These are phyloP conservation scores for Muscicapa adusta DNA, from an alignment of 2,113 vertebrate species.

Conservation along the genomic window DNA sequence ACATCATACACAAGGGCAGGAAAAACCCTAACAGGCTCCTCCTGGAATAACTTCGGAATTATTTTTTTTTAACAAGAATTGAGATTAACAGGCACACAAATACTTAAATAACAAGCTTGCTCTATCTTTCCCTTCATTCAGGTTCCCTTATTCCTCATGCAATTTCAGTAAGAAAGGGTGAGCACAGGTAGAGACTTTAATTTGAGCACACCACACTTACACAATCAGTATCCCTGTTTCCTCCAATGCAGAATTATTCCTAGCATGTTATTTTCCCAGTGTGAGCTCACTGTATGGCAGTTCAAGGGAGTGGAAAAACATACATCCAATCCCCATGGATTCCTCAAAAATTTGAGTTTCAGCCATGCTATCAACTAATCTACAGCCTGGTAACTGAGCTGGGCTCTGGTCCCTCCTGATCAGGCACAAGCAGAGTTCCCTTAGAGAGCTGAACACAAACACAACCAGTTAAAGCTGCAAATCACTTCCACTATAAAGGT, in stretches of 20 bases:
- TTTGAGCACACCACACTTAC: not conserved
- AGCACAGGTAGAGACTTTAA: not conserved
- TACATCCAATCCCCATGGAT: rapidly evolving
- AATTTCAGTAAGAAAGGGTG: not conserved
- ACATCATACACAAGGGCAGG: not conserved
- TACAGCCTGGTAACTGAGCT: not conserved
- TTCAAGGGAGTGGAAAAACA: not conserved
- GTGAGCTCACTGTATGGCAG: not conserved
- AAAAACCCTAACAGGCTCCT: not conserved
- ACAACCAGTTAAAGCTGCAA: not conserved
- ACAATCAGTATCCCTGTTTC: not conserved
- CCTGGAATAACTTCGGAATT: not conserved
- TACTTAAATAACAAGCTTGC: not conserved
- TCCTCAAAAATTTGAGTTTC: not conserved
- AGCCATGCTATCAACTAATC: not conserved
- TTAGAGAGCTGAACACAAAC: not conserved
- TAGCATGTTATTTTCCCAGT: not conserved
- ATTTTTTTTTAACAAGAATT: not conserved
- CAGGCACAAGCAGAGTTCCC: not conserved
- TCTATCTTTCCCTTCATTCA: not conserved
- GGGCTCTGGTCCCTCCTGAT: not conserved
- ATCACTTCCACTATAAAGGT: not conserved
- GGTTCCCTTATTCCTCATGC: not conserved
- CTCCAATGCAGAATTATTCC: not conserved
- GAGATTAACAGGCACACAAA: not conserved